Evolutionary conservation across 2,797 vertebrate species (phyloP), one percentile per base, ranked within the genome.

Genomic region (Halcyon badia): DNA sequence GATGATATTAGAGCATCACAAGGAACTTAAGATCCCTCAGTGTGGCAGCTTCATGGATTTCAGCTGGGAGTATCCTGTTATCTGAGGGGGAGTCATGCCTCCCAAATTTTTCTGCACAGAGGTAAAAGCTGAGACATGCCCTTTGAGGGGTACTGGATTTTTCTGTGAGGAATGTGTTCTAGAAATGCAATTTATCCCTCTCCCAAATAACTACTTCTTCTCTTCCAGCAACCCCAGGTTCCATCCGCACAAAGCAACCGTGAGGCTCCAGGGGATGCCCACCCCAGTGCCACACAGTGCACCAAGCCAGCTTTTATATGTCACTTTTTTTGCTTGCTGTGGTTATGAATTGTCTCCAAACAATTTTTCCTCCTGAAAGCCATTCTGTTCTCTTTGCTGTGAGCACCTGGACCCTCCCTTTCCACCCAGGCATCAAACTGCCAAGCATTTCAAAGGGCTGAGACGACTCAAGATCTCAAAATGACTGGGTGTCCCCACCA

Each of bases 401-500:
- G 56, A 48, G 42, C 26, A 35, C 31, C 33, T 5, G 31, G 39
- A 44, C 8, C 5, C 25, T 28, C 11, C 5, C 44, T 44, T 81
- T 26, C 20, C 33, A 42, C 3, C 9, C 39, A 25, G 57, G 51
- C 51, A 60, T 42, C 46, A 75, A 62, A 58, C 18, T 79, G 37
- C 18, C 3, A 2, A 5, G 1, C 6, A 7, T 6, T 64, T 89
- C n/a, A 28, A 24, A 58, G 42, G 25, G 33, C 5, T 80, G n/a
- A 2, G 3, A 6, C 5, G 31, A 13, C 46, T 39, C 37, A 39
- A 90, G 16, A 9, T 78, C 9, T 69, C 56, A 58, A 62, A 84
- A 58, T 26, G 11, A n/a, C 11, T 8, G 0, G 15, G 18, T 39
- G 18, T 30, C 31, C 39, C 75, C 20, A 22, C 6, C 0, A 0